These are phyloP conservation scores for Zaprionus ornatus DNA, from an alignment of 1,140 invertebrate genomes.

Conservation along the genomic window DNA sequence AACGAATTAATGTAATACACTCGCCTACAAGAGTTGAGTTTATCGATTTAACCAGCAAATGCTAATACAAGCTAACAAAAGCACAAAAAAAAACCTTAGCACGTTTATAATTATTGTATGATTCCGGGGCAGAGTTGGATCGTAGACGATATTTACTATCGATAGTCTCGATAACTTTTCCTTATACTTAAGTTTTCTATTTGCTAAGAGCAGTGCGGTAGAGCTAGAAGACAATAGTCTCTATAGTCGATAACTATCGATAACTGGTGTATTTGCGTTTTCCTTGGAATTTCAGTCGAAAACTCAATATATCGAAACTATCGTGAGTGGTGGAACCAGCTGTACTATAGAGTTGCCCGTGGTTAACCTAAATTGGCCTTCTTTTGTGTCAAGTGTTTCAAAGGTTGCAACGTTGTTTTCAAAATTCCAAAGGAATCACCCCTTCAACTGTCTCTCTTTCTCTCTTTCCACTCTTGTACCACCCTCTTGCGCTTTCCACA, in stretches of 20 bases:
- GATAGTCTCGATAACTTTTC: not conserved
- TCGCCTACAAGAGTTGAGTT: not conserved
- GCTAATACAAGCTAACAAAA: conserved; percentile 50
- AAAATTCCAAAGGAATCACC: not conserved
- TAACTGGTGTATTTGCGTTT: too few relatives aligned
- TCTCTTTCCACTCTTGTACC: not conserved
- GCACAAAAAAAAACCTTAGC: not conserved
- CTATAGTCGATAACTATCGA: too few relatives aligned
- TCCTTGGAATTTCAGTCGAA: too few relatives aligned
- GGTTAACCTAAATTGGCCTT: conserved; percentile 15
- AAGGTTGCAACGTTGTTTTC: not conserved
- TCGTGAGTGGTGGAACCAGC: too few relatives aligned
- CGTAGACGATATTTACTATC: not conserved
- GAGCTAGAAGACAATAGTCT: too few relatives aligned
- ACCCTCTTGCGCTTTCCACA: not conserved
- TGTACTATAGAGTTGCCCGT: not conserved
- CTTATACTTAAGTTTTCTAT: not conserved
- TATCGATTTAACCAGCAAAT: conserved; percentile 40
- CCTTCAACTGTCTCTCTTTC: not conserved
- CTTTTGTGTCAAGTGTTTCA: not conserved
- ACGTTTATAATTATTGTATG: not conserved
- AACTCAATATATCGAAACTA: too few relatives aligned
- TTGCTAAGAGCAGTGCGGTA: too few relatives aligned
- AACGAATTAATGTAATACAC: conserved; percentile 7
- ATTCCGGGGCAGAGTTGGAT: not conserved